Percentiles rank a stretch among this genome's conserved stretches.
Conservation (phyloP, 1,140 invertebrate species). For the Ditylenchus dipsaci region DNA sequence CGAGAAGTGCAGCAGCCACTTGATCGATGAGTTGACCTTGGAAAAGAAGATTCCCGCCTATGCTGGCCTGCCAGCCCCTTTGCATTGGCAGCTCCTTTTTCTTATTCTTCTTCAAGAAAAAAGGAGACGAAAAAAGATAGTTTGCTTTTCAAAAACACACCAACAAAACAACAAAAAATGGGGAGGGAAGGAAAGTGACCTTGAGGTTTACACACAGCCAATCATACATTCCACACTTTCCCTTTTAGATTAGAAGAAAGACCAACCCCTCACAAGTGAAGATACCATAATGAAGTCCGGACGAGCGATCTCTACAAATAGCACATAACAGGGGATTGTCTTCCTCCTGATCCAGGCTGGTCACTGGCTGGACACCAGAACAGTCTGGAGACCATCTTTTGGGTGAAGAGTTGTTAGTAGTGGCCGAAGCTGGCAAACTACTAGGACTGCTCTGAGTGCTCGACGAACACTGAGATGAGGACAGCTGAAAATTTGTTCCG, state of each 20-base stretch:
- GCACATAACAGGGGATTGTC: slow-evolving; percentile 81
- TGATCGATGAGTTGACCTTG: no score
- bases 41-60: no score
- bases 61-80: no score
- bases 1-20: no score
- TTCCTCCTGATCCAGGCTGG: background rate
- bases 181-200: background rate
- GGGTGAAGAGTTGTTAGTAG: background rate
- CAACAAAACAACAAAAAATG: slow-evolving; percentile 8
- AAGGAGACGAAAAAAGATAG: no score
- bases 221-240: background rate
- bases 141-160: background rate
- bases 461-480: background rate
- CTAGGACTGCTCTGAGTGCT: background rate
- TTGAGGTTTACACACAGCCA: background rate
- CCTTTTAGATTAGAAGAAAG: background rate
- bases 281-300: slow-evolving; percentile 90
- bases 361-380: background rate
- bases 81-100: no score
- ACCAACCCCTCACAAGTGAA: slow-evolving; percentile 86
- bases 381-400: background rate
- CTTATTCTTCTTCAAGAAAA: no score
- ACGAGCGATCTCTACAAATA: slow-evolving; percentile 94
- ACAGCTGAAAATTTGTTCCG: background rate
- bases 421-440: background rate